Evolutionary conservation across 2,113 vertebrate genomes (phyloP), one percentile per base, ranked within the genome.

Genomic region (Pangasianodon gigas): DNA sequence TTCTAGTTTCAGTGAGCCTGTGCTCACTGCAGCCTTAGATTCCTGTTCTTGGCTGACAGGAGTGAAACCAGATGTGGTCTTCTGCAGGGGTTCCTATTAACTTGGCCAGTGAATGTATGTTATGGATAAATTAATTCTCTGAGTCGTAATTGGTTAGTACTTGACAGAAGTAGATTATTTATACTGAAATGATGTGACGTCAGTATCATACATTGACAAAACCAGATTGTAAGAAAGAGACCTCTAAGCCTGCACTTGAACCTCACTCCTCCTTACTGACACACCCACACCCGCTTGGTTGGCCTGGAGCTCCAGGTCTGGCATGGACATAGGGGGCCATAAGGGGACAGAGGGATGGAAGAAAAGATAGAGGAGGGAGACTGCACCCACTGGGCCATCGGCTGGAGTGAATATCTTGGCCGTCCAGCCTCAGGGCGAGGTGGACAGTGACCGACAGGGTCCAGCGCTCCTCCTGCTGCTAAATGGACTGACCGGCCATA

Each of bases 401-500:
- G 87, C 87, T 89, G 86, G 89, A 86, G 84, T 80, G 77, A 91
- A 90, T 81, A 85, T 87, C 88, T 89, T 71, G 79, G 88, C 83
- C 62, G 91, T 79, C 37, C 51, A 88, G 91, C 90, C 92, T 92
- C 81, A n/a, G 93, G 92, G 92, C 87, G 91, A 91, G 91, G 79
- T 71, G 90, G 92, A 95, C 96, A 96, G 95, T 96, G 95, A 96
- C 95, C 94, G 94, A 96, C 95, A 95, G 95, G 95, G 94, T 96
- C 95, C 95, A 94, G 93, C 92, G 90, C 93, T 93, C 90, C 91
- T 90, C 96, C 96, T 95, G 96, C 95, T 95, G 96, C 90, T 96
- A 96, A 96, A 96, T 96, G 95, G 95, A 95, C 95, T 94, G 94
- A 93, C 94, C 93, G 77, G 94, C 96, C 96, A 96, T 96, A 96